Evolutionary conservation across 2,797 vertebrate species (phyloP).

Genomic region (Taenioides sp.): DNA sequence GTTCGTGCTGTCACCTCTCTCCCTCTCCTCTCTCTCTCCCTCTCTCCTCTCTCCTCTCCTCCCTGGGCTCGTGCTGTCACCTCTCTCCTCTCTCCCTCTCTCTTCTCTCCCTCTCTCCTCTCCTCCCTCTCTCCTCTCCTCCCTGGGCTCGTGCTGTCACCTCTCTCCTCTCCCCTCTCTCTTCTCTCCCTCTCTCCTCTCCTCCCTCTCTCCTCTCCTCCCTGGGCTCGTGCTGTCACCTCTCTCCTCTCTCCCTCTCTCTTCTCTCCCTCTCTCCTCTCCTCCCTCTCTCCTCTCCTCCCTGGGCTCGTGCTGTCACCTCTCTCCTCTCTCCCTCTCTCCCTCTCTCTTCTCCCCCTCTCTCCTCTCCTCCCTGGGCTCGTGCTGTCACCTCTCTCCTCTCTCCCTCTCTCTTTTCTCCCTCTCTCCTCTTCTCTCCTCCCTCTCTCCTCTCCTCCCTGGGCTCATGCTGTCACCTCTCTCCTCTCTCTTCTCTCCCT

Average conservation of each 20-base stretch:
- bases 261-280: not conserved
- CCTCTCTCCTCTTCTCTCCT: not conserved
- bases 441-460: not conserved
- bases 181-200: not conserved
- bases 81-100: no score
- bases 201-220: no score
- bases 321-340: no score
- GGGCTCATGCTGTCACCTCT: not conserved
- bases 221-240: not conserved
- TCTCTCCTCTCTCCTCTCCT: no score
- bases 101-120: no score
- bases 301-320: not conserved
- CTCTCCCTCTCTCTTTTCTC: not conserved
- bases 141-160: not conserved
- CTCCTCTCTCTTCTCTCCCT: not conserved
- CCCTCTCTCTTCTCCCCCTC: not conserved
- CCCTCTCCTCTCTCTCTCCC: no score
- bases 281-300: not conserved
- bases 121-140: no score
- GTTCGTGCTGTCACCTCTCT: not conserved
- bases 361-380: not conserved
- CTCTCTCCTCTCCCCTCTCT: not conserved
- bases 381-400: not conserved
- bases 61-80: not conserved
- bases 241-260: no score